phyloP scores from a whole-genome alignment of 2,888 invertebrate genomes.

The Thalpophila matura region DNA sequence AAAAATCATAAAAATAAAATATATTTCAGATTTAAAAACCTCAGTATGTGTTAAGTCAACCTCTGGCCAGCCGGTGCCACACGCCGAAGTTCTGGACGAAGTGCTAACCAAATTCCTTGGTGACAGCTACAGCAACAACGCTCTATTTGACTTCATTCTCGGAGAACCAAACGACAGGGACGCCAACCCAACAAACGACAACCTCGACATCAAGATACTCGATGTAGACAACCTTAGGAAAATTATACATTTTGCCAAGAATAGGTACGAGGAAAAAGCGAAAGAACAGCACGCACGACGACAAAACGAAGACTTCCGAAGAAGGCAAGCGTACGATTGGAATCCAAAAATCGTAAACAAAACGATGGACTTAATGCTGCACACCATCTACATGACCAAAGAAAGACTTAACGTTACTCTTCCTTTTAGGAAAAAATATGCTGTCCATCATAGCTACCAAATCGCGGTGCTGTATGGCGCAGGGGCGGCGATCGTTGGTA shows the following conservation, averaged over 20 bases:
- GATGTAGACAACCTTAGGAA: constrained; percentile 29
- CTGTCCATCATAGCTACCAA: constrained; percentile 42
- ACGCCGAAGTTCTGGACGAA: constrained; percentile 32
- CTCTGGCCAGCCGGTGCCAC: constrained; percentile 28
- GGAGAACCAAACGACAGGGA: constrained; percentile 7
- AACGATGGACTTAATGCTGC: constrained; percentile 65
- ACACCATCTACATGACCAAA: constrained; percentile 67
- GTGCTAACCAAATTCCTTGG: constrained; percentile 31
- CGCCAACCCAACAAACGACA: background rate
- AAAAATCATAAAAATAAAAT: background rate
- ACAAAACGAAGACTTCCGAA: rapidly evolving
- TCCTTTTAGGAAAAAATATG: constrained; percentile 49
- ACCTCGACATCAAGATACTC: constrained; percentile 40
- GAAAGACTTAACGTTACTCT: constrained; percentile 61
- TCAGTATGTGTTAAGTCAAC: constrained; percentile 1
- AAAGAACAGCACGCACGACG: background rate
- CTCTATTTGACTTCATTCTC: constrained; percentile 29
- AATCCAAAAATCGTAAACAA: constrained; percentile 27
- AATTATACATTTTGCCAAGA: constrained; percentile 25
- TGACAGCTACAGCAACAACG: constrained; percentile 23
- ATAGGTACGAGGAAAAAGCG: background rate
- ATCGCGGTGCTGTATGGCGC: constrained; percentile 67
- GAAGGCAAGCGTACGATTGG: rapidly evolving
- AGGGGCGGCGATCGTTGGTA: constrained; percentile 61
- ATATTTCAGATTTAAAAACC: constrained; percentile 28